Conservation (phyloP, 2,888 invertebrate species). For the Neria commutata region DNA sequence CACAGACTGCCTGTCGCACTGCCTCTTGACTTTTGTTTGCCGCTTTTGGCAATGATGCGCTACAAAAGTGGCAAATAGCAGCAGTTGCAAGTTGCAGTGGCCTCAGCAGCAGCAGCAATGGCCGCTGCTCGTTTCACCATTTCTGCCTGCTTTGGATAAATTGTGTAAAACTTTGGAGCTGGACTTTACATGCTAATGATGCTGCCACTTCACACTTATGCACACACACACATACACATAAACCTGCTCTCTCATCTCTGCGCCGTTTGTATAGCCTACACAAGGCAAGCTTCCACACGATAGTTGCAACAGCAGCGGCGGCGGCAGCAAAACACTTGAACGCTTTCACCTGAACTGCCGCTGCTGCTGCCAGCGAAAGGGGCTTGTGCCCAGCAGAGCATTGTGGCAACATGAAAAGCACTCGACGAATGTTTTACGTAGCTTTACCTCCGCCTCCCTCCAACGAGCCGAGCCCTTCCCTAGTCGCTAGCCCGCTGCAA, state of each 20-base stretch:
- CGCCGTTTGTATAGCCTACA: no score
- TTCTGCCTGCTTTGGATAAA: background rate
- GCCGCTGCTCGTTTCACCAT: background rate
- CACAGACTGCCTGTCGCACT: background rate
- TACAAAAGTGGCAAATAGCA: no score
- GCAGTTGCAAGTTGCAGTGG: background rate
- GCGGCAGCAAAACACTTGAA: background rate
- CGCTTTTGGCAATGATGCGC: no score
- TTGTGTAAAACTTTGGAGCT: no score
- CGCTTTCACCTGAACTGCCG: slow-evolving; percentile 5
- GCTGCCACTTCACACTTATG: background rate
- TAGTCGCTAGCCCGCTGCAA: background rate
- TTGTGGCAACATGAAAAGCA: slow-evolving; percentile 16
- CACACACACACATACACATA: background rate
- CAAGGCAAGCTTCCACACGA: no score
- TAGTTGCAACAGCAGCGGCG: no score
- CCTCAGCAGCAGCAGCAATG: background rate
- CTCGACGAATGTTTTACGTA: slow-evolving; percentile 11
- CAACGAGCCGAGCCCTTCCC: slow-evolving; percentile 1
- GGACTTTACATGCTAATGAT: slow-evolving; percentile 2
- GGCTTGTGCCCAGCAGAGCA: slow-evolving; percentile 16
- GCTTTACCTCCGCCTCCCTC: background rate
- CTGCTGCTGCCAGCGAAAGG: no score
- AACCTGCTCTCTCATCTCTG: no score
- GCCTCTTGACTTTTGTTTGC: background rate